Evolutionary conservation across 1,140 invertebrate genomes (phyloP).

Genomic region (Aphidius ervi): DNA sequence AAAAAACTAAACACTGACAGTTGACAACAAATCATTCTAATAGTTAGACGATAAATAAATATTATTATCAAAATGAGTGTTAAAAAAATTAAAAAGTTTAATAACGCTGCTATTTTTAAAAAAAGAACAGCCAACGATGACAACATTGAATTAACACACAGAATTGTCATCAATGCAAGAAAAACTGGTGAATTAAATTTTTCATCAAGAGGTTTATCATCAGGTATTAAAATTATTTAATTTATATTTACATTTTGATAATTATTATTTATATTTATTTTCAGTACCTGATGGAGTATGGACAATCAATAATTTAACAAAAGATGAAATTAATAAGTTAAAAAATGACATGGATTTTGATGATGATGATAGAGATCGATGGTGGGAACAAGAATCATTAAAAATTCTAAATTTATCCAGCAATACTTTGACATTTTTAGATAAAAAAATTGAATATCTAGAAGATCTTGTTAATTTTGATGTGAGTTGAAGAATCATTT

Average conservation of each 20-base stretch:
- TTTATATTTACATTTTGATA: slow-evolving; percentile 12
- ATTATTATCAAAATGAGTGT: slow-evolving; percentile 4
- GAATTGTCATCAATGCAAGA: slow-evolving; percentile 71
- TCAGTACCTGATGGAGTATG: slow-evolving; percentile 79
- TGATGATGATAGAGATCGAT: slow-evolving; percentile 60
- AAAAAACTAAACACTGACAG: neutral
- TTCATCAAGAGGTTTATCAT: slow-evolving; percentile 65
- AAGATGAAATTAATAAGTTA: slow-evolving; percentile 57
- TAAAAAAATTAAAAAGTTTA: slow-evolving; percentile 43
- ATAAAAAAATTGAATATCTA: slow-evolving; percentile 66
- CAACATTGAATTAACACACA: slow-evolving; percentile 61
- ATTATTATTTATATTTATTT: slow-evolving; percentile 31
- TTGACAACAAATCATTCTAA: neutral
- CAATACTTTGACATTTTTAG: slow-evolving; percentile 66
- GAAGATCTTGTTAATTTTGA: slow-evolving; percentile 67
- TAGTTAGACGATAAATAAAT: neutral
- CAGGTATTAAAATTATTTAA: slow-evolving; percentile 54
- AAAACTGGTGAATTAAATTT: slow-evolving; percentile 76
- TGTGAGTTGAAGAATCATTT: slow-evolving; percentile 50
- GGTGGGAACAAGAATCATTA: slow-evolving; percentile 82
- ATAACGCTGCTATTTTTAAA: slow-evolving; percentile 62
- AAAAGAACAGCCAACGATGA: slow-evolving; percentile 64
- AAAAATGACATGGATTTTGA: slow-evolving; percentile 65
- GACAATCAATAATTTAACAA: slow-evolving; percentile 71
- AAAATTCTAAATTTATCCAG: slow-evolving; percentile 77